Evolutionary conservation across 2,888 invertebrate species (phyloP).

Genomic region (Drosophila limbata): DNA sequence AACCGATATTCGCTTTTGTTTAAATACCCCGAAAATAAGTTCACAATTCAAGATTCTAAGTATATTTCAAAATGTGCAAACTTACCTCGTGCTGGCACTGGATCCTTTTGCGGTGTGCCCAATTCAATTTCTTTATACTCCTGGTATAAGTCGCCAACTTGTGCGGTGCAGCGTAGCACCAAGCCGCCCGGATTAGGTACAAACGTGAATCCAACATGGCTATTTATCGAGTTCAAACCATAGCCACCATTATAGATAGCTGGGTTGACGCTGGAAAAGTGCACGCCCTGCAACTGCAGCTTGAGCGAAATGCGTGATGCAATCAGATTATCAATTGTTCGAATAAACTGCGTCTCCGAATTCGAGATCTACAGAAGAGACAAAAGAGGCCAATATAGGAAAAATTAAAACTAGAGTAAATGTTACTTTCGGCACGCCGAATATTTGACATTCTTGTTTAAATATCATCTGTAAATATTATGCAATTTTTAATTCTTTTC

Average conservation of each 20-base stretch:
- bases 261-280: slow-evolving; percentile 82
- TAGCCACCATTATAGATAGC: slow-evolving; percentile 62
- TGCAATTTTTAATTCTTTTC: too few species aligned
- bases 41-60: too few species aligned
- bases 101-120: slow-evolving; percentile 90
- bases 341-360: slow-evolving; percentile 83
- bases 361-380: slow-evolving; percentile 78
- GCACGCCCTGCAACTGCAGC: slow-evolving; percentile 84
- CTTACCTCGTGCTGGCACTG: slow-evolving; percentile 92
- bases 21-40: too few species aligned
- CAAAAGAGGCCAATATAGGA: slow-evolving; percentile 22
- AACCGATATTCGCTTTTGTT: too few species aligned
- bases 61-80: slow-evolving; percentile 6
- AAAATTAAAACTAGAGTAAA: background rate
- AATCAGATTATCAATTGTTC: slow-evolving; percentile 84
- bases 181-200: slow-evolving; percentile 86
- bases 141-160: slow-evolving; percentile 89
- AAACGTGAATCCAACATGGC: slow-evolving; percentile 69
- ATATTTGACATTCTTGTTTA: too few species aligned
- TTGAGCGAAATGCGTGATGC: slow-evolving; percentile 84
- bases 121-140: slow-evolving; percentile 89
- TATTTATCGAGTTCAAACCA: slow-evolving; percentile 76
- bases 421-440: too few species aligned
- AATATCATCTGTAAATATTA: too few species aligned
- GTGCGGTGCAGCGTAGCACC: slow-evolving; percentile 90